Evolutionary conservation across 2,888 invertebrate species (phyloP), one percentile per base, ranked within the genome.

Genomic region (Steinernema carpocapsae): DNA sequence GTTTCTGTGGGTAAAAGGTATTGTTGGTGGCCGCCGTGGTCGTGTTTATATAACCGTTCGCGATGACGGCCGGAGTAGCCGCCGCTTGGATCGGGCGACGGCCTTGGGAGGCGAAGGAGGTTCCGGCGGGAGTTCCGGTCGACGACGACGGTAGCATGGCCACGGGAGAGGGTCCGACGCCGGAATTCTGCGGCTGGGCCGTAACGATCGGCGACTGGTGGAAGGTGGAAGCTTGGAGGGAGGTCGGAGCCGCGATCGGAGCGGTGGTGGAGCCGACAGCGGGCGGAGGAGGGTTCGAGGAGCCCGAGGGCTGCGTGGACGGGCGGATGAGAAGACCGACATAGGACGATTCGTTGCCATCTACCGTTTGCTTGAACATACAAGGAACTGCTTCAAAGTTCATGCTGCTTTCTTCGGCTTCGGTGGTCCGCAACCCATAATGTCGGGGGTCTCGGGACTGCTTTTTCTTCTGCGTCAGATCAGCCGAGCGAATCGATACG

Each of bases 331-430:
- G 71, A 32, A 81, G 76, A 32, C 80, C 80, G 56, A 78, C 75
- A 74, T 74, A 46, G 42, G 71, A 75, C 46, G 76, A 59, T 71
- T 79, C 79, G 43, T 74, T 72, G 22, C 81, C 80, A 72, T 74
- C 74, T 64, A 73, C 81, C n/a, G 74, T 75, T 14, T 75, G 77
- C 48, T 80, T 80, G 64, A 81, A 82, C 74, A 82, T 77, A 70
- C 76, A 77, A 37, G 80, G 80, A 26, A 80, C 82, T 32, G 82
- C 82, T 70, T 80, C 80, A 51, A 82, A 80, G 70, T 76, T 80
- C 82, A 82, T 82, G 71, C 52, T 71, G n/a, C n/a, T n/a, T n/a
- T n/a, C n/a, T n/a, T n/a, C n/a, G 19, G 29, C 46, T 56, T 43
- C 56, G 56, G 56, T 24, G 24, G 56, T 24, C 56, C 56, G 56